Percentiles rank a stretch among this genome's conserved stretches.
Conservation (phyloP, 2,797 vertebrate genomes). For the Helicolenus hilgendorfi region DNA sequence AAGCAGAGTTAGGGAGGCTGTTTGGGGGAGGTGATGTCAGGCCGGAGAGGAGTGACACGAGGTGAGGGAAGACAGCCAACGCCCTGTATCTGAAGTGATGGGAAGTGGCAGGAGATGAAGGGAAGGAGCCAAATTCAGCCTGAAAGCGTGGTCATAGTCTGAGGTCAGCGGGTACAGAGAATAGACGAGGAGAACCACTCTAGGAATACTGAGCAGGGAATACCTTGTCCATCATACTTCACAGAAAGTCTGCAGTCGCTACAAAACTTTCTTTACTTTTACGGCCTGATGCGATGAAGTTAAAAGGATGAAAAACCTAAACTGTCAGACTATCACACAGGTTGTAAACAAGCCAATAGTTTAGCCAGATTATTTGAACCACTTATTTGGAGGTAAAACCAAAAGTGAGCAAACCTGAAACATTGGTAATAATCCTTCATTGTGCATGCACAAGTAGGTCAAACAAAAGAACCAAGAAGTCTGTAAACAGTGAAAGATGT, state of each 20-base stretch:
- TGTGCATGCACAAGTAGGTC: background rate
- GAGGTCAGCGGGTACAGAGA: constrained; percentile 50
- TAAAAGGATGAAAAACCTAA: background rate
- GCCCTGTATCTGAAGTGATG: constrained; percentile 72
- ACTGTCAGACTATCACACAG: background rate
- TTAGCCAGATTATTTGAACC: background rate
- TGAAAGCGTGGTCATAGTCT: constrained; percentile 51
- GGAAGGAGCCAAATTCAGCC: constrained; percentile 57
- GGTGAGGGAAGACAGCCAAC: constrained; percentile 56
- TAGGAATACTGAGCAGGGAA: constrained; percentile 50
- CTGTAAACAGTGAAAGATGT: background rate
- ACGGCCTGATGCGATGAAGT: background rate
- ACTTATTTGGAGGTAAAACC: background rate
- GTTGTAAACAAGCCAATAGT: background rate
- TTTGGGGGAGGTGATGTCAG: constrained; percentile 57
- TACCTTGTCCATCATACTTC: constrained; percentile 23
- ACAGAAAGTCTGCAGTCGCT: background rate
- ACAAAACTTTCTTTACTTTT: background rate
- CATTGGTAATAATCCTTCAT: background rate
- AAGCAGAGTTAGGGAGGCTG: constrained; percentile 49
- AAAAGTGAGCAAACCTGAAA: background rate
- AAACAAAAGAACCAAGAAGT: background rate
- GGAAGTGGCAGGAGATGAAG: constrained; percentile 73
- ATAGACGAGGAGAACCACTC: constrained; percentile 18
- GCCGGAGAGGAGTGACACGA: constrained; percentile 45